Percentiles rank a stretch among this genome's conserved stretches.
Evolutionary conservation across 2,113 vertebrate genomes (phyloP).

Genomic region (Rhea pennata): DNA sequence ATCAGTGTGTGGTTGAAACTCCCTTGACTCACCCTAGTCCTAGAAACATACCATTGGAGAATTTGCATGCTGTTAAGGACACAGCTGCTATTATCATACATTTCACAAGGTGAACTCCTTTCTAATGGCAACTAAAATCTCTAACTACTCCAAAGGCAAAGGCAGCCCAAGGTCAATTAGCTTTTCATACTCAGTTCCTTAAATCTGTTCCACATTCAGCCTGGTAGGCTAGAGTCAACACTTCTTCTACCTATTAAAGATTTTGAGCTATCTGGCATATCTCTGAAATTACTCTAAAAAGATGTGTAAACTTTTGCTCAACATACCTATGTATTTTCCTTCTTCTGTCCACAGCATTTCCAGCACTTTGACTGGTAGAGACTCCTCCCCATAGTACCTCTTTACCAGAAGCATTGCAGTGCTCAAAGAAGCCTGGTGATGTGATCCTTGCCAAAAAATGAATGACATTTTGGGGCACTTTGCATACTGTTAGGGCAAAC

Average conservation of each 20-base stretch:
- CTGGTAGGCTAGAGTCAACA: neutral
- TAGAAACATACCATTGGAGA: neutral
- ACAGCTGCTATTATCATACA: rapidly evolving
- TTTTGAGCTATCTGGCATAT: neutral
- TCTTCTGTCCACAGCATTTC: rapidly evolving
- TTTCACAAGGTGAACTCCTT: neutral
- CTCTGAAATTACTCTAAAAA: neutral
- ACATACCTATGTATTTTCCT: rapidly evolving
- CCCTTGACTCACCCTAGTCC: neutral
- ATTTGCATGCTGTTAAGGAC: neutral
- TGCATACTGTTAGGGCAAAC: too few relatives aligned
- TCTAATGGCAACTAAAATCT: neutral
- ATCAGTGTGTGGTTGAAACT: neutral
- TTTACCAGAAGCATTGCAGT: rapidly evolving
- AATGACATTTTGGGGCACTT: neutral
- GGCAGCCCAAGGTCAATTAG: neutral
- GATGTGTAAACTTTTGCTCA: neutral
- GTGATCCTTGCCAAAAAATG: neutral
- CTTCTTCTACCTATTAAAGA: neutral
- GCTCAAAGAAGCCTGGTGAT: neutral
- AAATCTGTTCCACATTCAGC: neutral
- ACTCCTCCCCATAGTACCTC: neutral
- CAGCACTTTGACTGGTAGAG: rapidly evolving
- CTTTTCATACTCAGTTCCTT: neutral
- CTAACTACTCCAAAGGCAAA: neutral